Evolutionary conservation across 2,888 invertebrate genomes (phyloP).

Genomic region (Ectemnius continuus): DNA sequence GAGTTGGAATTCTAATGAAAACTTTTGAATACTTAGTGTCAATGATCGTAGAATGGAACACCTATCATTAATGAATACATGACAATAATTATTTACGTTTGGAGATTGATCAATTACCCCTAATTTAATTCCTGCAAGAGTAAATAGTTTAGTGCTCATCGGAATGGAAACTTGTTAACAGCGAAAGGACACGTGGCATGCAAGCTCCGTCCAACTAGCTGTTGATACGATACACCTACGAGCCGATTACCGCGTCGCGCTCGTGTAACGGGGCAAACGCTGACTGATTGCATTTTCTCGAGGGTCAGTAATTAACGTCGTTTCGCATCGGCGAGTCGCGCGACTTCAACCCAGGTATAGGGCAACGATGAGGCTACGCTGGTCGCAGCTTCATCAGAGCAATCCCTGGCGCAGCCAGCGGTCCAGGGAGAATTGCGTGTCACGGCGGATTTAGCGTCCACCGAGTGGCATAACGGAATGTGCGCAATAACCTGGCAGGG

Average conservation of each 20-base stretch:
- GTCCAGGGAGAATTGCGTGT: too few species aligned
- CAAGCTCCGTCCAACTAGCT: constrained; percentile 52
- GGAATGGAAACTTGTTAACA: not conserved
- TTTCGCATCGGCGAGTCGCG: constrained; percentile 33
- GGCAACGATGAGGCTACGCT: not conserved
- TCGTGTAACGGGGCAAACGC: constrained; percentile 38
- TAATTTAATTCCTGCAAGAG: too few species aligned
- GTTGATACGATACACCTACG: constrained; percentile 43
- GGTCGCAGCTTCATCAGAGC: constrained; percentile 10
- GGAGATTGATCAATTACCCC: too few species aligned
- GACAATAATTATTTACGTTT: too few species aligned
- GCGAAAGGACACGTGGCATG: not conserved
- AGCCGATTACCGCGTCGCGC: constrained; percentile 39
- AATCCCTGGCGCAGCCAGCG: too few species aligned
- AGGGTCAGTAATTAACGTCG: constrained; percentile 51
- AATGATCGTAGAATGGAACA: too few species aligned
- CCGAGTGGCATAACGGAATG: too few species aligned
- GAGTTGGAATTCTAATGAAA: too few species aligned
- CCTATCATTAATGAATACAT: too few species aligned
- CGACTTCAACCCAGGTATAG: constrained; percentile 22
- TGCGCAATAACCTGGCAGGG: too few species aligned
- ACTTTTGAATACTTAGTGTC: too few species aligned
- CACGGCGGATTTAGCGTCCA: too few species aligned
- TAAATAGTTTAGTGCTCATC: not conserved
- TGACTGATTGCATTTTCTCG: constrained; percentile 60